Evolutionary conservation across 2,888 invertebrate genomes (phyloP).

Genomic region (Adelphocoris suturalis): DNA sequence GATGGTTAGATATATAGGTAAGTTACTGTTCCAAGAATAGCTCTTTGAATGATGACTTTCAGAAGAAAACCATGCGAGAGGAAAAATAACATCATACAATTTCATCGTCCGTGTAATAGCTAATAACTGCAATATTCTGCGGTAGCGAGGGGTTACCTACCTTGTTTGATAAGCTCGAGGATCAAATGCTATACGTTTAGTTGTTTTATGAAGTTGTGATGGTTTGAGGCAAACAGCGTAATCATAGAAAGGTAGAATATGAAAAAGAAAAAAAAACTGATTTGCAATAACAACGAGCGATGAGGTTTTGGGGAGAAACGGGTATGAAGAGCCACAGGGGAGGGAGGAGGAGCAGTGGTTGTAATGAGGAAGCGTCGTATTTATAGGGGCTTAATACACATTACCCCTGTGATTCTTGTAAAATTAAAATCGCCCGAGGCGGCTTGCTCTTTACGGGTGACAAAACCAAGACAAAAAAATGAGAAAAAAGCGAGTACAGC

Average conservation of each 20-base stretch:
- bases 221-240: background rate
- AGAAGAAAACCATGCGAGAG: too few species aligned
- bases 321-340: background rate
- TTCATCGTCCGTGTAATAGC: too few species aligned
- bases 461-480: slow-evolving; percentile 72
- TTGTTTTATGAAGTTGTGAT: background rate
- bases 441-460: slow-evolving; percentile 73
- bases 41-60: too few species aligned
- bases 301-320: slow-evolving; percentile 1
- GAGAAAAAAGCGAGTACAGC: slow-evolving; percentile 72
- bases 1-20: too few species aligned
- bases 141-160: too few species aligned
- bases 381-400: slow-evolving; percentile 72
- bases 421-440: slow-evolving; percentile 76
- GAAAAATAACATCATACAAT: too few species aligned
- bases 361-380: slow-evolving; percentile 69
- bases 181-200: too few species aligned
- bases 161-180: too few species aligned
- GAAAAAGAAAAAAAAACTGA: background rate
- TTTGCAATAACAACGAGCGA: slow-evolving; percentile 2
- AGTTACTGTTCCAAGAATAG: too few species aligned
- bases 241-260: background rate
- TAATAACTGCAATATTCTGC: too few species aligned
- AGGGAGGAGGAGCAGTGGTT: slow-evolving; percentile 46
- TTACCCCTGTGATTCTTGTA: slow-evolving; percentile 75